Conservation (phyloP, 2,888 invertebrate species). For the Maniola hyperantus region DNA sequence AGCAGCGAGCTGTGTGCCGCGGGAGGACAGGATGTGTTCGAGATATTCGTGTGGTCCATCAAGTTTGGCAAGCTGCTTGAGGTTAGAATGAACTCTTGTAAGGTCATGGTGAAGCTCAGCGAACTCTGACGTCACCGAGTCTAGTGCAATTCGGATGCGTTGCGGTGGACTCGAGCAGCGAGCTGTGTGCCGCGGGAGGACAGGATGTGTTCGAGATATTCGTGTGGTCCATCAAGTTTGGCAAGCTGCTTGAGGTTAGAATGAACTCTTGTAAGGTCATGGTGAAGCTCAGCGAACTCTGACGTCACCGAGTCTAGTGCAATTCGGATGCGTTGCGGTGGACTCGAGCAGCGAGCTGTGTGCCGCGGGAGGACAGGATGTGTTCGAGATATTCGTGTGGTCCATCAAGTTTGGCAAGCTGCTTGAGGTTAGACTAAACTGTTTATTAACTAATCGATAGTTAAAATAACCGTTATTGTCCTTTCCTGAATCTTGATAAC, state of each 20-base stretch:
- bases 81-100: slow-evolving; percentile 68
- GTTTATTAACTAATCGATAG: too few relatives aligned
- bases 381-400: slow-evolving; percentile 98
- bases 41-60: slow-evolving; percentile 97
- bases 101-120: too few relatives aligned
- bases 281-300: too few relatives aligned
- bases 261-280: too few relatives aligned
- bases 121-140: slow-evolving; percentile 95
- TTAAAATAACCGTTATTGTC: too few relatives aligned
- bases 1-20: slow-evolving; percentile 97
- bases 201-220: slow-evolving; percentile 97
- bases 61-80: slow-evolving; percentile 96
- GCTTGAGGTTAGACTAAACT: slow-evolving; percentile 86
- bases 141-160: slow-evolving; percentile 96
- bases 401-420: slow-evolving; percentile 95
- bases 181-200: slow-evolving; percentile 97
- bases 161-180: slow-evolving; percentile 93
- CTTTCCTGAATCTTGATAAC: too few relatives aligned
- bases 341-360: slow-evolving; percentile 96
- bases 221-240: slow-evolving; percentile 97
- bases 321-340: slow-evolving; percentile 94
- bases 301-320: slow-evolving; percentile 94
- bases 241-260: slow-evolving; percentile 91
- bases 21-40: slow-evolving; percentile 96
- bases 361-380: slow-evolving; percentile 96